Evolutionary conservation across 2,113 vertebrate species (phyloP).

Genomic region (Caranx ignobilis): DNA sequence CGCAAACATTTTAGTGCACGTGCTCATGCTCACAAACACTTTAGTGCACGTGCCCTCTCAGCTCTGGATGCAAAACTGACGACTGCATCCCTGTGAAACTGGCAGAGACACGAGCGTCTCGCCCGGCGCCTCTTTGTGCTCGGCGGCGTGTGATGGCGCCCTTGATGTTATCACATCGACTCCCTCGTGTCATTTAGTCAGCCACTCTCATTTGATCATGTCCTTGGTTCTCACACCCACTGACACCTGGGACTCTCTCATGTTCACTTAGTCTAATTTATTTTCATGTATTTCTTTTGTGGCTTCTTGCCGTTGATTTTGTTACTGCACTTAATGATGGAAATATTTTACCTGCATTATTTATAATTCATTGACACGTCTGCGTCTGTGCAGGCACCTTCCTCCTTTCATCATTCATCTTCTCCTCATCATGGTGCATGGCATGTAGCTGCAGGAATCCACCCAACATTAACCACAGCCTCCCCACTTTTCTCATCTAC

Average conservation of each 20-base stretch:
- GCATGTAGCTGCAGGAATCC: not conserved
- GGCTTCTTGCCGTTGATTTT: not conserved
- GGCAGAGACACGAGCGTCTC: too few species aligned
- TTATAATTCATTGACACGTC: not conserved
- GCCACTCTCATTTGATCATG: not conserved
- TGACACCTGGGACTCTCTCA: not conserved
- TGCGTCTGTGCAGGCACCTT: not conserved
- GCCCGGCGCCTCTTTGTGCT: too few species aligned
- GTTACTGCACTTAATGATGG: not conserved
- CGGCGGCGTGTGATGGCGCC: too few species aligned
- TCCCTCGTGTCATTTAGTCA: not conserved
- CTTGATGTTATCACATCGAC: not conserved
- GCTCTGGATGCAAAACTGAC: too few species aligned
- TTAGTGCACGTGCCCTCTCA: too few species aligned
- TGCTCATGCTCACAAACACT: too few species aligned
- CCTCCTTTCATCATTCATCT: not conserved
- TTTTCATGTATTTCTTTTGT: conserved; percentile 8
- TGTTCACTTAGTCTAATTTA: conserved; percentile 1
- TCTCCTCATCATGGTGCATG: not conserved
- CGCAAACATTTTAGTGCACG: too few species aligned
- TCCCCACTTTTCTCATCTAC: not conserved
- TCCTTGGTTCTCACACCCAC: not conserved
- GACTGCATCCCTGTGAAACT: too few species aligned
- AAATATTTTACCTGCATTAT: not conserved
- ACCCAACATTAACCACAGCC: not conserved